These are phyloP conservation scores for Halcyon senegalensis DNA, from an alignment of 2,113 vertebrate genomes.

Conservation along the genomic window DNA sequence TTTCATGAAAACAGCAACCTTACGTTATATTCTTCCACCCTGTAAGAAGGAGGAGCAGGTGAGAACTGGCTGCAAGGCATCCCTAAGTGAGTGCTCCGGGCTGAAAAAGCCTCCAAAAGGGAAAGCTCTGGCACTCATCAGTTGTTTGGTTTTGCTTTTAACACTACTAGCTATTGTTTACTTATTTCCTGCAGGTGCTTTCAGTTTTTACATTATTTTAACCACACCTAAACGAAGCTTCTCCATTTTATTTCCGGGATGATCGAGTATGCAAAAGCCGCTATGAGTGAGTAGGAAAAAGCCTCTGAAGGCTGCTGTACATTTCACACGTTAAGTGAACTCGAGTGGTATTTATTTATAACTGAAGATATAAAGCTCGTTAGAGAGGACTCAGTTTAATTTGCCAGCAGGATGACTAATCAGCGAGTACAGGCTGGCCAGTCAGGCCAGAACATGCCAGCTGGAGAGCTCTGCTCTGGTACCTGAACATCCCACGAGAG, in stretches of 20 bases:
- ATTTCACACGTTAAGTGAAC: background rate
- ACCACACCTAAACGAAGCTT: background rate
- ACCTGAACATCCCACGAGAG: background rate
- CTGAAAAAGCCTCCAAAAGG: background rate
- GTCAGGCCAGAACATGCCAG: background rate
- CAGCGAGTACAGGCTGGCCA: background rate
- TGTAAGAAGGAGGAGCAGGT: background rate
- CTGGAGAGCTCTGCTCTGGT: background rate
- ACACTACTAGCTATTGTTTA: background rate
- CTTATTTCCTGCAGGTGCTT: background rate
- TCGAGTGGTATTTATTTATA: background rate
- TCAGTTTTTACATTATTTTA: background rate
- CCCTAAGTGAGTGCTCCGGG: background rate
- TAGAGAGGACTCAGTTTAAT: background rate
- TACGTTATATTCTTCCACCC: background rate
- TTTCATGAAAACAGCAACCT: background rate
- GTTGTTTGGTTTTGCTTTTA: background rate
- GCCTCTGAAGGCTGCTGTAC: background rate
- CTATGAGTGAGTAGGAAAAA: background rate
- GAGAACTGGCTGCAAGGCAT: background rate
- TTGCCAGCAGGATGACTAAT: conserved; percentile 7
- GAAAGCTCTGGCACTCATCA: background rate
- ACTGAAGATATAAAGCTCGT: conserved; percentile 2
- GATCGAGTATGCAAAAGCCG: accelerated
- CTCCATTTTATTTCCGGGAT: background rate